Percentiles rank a stretch among this genome's conserved stretches.
phyloP scores from a whole-genome alignment of 2,113 vertebrate species.

The Pungitius pungitius region DNA sequence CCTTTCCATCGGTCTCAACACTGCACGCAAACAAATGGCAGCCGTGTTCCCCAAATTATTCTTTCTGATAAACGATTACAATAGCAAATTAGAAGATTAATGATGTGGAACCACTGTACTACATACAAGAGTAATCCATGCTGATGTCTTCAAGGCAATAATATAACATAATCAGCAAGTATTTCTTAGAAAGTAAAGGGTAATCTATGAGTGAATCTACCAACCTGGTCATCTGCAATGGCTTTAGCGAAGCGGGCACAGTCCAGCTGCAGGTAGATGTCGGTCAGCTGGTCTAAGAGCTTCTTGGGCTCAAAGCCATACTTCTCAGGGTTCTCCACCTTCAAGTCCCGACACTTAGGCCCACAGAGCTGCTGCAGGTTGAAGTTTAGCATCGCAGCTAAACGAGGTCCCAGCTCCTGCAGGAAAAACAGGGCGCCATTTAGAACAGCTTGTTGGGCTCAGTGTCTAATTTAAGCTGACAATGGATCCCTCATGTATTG shows the following conservation, averaged over 20 bases:
- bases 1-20: neutral
- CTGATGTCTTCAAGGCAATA: neutral
- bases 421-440: neutral
- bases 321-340: conserved; percentile 98
- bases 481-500: neutral
- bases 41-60: rapidly evolving
- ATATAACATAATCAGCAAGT: neutral
- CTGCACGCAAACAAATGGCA: rapidly evolving
- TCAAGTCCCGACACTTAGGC: conserved; percentile 97
- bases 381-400: conserved; percentile 99
- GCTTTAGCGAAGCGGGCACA: conserved; percentile 97
- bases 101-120: neutral
- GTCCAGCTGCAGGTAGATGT: conserved; percentile 97
- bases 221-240: conserved; percentile 97
- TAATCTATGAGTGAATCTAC: neutral
- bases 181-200: neutral
- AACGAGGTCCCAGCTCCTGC: conserved; percentile 93
- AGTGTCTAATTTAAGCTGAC: neutral
- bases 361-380: conserved; percentile 98
- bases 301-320: conserved; percentile 99
- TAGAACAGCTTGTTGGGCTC: neutral
- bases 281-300: conserved; percentile 97
- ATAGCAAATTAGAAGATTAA: neutral
- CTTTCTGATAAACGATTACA: neutral
- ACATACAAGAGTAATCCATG: conserved; percentile 21